Base-by-base conservation (phyloP, 1,140 invertebrate species). In the Sminthurides bifidus region DNA sequence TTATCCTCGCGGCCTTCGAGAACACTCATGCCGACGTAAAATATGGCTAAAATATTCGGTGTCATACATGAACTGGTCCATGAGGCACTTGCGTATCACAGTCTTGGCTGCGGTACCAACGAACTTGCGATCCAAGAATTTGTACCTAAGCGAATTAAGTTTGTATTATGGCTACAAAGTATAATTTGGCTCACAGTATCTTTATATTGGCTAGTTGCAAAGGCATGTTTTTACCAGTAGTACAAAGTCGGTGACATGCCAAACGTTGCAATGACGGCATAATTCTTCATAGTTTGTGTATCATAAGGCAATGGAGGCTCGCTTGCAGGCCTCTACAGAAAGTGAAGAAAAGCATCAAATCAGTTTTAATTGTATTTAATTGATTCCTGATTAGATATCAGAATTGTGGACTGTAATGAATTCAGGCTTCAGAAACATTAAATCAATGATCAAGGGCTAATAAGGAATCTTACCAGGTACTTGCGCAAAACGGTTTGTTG, bases 51-150 rank as follows among this genome's bases (percentile, higher is more conserved):
- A 26, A 87, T 68, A 10, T 76, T 73, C 1, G 85, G 84, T 2
- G 85, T 86, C 61, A 86, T 75, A 2, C n/a, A 84, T 52, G 64
- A 86, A 81, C 70, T 88, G 85, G 67, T 90, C 86, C n/a, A 79
- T 66, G 0, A 81, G 62, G 17, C 87, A 70, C 72, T 90, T 90
- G 55, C 78, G 79, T 0, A 78, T 62, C 3, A 87, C 77, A 0
- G 76, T 77, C 63, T 73, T 79, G 10, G 73, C 68, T 0, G 79
- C 67, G 1, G 76, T 83, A 2, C 84, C 85, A 1, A 76, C 74
- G 64, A 81, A 81, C 50, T 75, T 76, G 37, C 71, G 71, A 67
- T 90, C 85, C 50, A 90, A 65, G 75, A 79, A 84, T 71, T 78
- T 81, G 67, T 89, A 90, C 83, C 85, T 88, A 64, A 26, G 71